Percentiles rank a stretch among this genome's conserved stretches.
Conservation (phyloP, 2,888 invertebrate species). For the Xestia ashworthii region DNA sequence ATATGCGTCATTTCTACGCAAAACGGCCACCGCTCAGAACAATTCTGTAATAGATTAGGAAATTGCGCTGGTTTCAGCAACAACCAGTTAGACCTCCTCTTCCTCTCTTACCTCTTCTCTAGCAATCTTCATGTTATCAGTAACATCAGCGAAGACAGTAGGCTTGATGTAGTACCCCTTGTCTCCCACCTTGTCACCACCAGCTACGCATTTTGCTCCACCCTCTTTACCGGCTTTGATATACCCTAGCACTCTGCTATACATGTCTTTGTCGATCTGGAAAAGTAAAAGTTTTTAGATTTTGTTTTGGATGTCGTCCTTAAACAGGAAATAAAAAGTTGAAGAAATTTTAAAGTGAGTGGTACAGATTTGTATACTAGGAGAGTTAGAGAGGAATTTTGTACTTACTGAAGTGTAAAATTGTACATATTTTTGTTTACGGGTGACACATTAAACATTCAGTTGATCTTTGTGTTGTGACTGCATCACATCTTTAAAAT, state of each 20-base stretch:
- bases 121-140: constrained; percentile 94
- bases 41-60: too few species aligned
- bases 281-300: constrained; percentile 33
- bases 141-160: constrained; percentile 94
- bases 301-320: not conserved
- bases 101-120: constrained; percentile 92
- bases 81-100: too few species aligned
- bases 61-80: too few species aligned
- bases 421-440: not conserved
- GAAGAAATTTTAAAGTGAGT: not conserved
- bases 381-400: not conserved
- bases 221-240: constrained; percentile 94
- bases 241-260: constrained; percentile 93
- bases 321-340: not conserved
- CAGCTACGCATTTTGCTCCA: constrained; percentile 95
- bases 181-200: constrained; percentile 93
- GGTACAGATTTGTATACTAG: not conserved
- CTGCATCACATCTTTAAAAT: not conserved
- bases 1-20: too few species aligned
- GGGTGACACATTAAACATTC: not conserved
- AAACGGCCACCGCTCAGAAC: too few species aligned
- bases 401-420: not conserved
- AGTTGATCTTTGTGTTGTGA: not conserved
- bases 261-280: constrained; percentile 94
- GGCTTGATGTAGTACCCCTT: constrained; percentile 95